Percentiles rank a stretch among this genome's conserved stretches.
These are phyloP conservation scores for Ellobius talpinus DNA, from an alignment of 2,113 vertebrate species.

Conservation along the genomic window DNA sequence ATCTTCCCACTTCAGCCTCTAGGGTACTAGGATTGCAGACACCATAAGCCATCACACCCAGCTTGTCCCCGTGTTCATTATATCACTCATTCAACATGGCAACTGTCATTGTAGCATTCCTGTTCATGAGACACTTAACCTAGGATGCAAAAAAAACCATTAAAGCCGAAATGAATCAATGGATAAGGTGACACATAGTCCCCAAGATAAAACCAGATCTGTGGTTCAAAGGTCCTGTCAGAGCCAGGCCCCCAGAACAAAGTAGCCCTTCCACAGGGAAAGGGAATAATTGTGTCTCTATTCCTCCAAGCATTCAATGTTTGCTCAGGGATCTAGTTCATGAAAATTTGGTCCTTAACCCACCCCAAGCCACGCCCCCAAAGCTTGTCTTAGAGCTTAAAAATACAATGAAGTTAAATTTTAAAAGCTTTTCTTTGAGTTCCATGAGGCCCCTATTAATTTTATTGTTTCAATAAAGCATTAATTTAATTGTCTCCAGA, in stretches of 20 bases:
- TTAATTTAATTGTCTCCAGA: constrained; percentile 85
- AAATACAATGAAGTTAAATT: constrained; percentile 82
- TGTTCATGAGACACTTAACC: constrained; percentile 41
- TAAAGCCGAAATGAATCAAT: background rate
- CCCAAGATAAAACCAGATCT: background rate
- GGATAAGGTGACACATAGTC: background rate
- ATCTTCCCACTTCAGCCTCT: background rate
- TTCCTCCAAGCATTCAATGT: background rate
- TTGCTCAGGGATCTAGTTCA: constrained; percentile 17
- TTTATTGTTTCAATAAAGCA: constrained; percentile 84
- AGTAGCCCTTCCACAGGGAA: background rate
- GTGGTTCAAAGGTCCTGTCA: background rate
- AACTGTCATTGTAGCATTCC: constrained; percentile 13
- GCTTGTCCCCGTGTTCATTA: background rate
- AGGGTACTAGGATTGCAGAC: background rate
- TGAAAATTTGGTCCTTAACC: constrained; percentile 41
- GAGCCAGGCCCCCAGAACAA: background rate
- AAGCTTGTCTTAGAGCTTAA: constrained; percentile 77
- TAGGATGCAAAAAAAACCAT: background rate
- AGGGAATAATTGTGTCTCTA: background rate
- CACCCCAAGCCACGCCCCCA: constrained; percentile 7
- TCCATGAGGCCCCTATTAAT: constrained; percentile 82
- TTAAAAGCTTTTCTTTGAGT: constrained; percentile 82
- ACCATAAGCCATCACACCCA: background rate
- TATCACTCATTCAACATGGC: background rate